Percentiles rank a stretch among this genome's conserved stretches.
phyloP scores from a whole-genome alignment of 2,797 vertebrate species.

The Hypotaenidia philippensis region DNA sequence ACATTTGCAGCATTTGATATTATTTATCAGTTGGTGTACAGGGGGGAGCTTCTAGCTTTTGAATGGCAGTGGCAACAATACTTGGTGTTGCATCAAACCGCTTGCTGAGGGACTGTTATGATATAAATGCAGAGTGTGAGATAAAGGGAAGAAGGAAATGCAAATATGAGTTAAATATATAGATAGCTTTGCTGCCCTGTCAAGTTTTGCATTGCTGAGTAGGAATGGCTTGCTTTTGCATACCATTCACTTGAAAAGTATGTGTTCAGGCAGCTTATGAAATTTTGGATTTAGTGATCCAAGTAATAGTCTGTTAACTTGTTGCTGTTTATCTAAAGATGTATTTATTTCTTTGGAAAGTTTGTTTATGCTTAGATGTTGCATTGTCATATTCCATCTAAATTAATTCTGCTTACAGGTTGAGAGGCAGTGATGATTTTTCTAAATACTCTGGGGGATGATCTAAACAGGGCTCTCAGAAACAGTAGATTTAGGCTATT shows the following conservation, averaged over 20 bases:
- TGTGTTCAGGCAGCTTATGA: neutral
- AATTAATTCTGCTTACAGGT: neutral
- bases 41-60: neutral
- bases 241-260: neutral
- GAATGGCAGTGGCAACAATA: neutral
- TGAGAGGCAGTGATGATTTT: accelerated
- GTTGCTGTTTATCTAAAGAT: neutral
- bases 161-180: neutral
- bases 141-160: neutral
- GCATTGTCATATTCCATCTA: neutral
- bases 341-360: neutral
- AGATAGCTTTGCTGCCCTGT: neutral
- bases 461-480: neutral
- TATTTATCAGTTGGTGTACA: neutral
- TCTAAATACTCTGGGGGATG: neutral
- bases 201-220: neutral
- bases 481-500: neutral
- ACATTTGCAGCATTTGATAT: neutral
- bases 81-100: neutral
- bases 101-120: neutral
- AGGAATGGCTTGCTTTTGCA: neutral
- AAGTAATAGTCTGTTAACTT: neutral
- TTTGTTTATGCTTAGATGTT: neutral
- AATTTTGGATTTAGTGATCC: neutral
- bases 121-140: neutral